These are phyloP conservation scores for Phoxinus dragarum DNA, from an alignment of 2,797 vertebrate species.

Conservation along the genomic window DNA sequence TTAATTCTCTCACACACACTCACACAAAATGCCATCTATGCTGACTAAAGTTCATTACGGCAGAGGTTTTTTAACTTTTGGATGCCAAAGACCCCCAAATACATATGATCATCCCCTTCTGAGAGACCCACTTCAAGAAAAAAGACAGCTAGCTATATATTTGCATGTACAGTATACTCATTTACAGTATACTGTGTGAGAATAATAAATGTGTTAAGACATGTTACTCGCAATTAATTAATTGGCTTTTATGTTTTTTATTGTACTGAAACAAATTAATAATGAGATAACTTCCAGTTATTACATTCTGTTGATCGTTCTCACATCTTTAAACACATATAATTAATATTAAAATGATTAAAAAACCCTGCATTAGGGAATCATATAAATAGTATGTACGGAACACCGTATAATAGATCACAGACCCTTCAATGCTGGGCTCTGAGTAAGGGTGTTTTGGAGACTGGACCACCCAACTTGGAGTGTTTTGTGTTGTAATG, in stretches of 20 bases:
- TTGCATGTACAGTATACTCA: background rate
- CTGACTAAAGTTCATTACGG: background rate
- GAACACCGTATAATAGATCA: slow-evolving; percentile 26
- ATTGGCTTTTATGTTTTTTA: background rate
- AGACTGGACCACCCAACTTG: slow-evolving; percentile 73
- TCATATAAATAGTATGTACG: background rate
- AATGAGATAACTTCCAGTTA: background rate
- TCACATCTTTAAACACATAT: background rate
- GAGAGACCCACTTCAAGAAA: background rate
- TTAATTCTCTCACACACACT: background rate
- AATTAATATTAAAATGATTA: background rate
- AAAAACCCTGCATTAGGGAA: background rate
- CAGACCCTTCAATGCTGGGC: slow-evolving; percentile 11
- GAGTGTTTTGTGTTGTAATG: slow-evolving; percentile 74
- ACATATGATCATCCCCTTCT: background rate
- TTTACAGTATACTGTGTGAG: background rate
- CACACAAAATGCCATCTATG: background rate
- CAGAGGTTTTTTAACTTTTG: background rate
- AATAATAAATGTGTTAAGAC: background rate
- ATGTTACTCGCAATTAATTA: background rate
- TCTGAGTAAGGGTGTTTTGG: slow-evolving; percentile 41
- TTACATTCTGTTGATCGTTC: no score
- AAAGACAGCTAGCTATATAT: background rate
- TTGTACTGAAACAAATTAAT: background rate
- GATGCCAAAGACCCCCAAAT: background rate